Conservation (phyloP, 2,888 invertebrate genomes). For the Spialia ferax region DNA sequence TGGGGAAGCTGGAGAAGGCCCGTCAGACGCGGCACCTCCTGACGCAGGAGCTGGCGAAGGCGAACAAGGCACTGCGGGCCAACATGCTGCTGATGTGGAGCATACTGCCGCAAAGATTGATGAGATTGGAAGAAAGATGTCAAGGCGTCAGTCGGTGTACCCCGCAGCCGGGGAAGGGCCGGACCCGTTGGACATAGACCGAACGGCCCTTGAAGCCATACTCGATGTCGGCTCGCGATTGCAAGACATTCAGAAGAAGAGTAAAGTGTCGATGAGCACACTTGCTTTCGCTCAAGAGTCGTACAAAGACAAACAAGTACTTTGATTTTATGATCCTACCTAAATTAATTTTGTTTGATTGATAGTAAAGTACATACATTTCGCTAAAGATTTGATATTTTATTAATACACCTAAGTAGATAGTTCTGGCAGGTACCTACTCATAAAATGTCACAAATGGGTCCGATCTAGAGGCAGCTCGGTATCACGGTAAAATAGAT, state of each 20-base stretch:
- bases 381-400: constrained; percentile 32
- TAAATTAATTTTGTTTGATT: constrained; percentile 39
- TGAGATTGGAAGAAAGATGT: constrained; percentile 51
- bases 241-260: constrained; percentile 71
- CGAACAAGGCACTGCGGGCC: constrained; percentile 39
- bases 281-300: constrained; percentile 74
- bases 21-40: constrained; percentile 45
- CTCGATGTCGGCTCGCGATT: constrained; percentile 73
- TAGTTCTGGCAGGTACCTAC: no score
- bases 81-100: constrained; percentile 53
- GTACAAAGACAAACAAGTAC: constrained; percentile 84
- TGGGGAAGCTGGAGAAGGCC: constrained; percentile 54
- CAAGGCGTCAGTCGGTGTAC: constrained; percentile 54
- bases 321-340: constrained; percentile 62
- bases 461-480: no score
- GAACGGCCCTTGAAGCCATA: constrained; percentile 74
- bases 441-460: no score
- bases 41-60: constrained; percentile 18
- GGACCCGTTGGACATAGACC: constrained; percentile 61
- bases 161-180: constrained; percentile 42
- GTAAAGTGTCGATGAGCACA: constrained; percentile 75
- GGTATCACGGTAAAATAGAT: no score
- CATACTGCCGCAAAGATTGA: constrained; percentile 57
- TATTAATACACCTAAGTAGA: constrained; percentile 17
- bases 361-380: constrained; percentile 31